phyloP scores from a whole-genome alignment of 2,888 invertebrate species.

The Patella pellucida region DNA sequence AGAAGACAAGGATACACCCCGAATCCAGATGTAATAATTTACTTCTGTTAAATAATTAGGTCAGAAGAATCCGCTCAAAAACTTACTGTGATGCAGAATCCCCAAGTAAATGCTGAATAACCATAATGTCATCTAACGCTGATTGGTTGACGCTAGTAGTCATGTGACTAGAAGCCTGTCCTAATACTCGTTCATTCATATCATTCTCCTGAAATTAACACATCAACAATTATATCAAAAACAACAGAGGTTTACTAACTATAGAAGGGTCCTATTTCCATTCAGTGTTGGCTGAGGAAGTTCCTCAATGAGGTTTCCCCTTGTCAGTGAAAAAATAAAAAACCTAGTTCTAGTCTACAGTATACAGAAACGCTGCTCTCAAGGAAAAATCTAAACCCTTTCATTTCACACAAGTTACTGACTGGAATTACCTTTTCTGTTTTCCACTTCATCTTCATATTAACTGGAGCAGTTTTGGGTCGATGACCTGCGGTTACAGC shows the following conservation, averaged over 20 bases:
- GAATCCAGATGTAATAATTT: too few relatives aligned
- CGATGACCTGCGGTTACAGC: constrained; percentile 50
- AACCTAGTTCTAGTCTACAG: too few relatives aligned
- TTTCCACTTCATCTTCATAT: constrained; percentile 53
- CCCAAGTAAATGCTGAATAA: constrained; percentile 46
- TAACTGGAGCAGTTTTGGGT: constrained; percentile 57
- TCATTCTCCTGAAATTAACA: constrained; percentile 42
- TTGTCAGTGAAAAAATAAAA: too few relatives aligned
- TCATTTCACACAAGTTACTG: too few relatives aligned
- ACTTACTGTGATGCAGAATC: constrained; percentile 37
- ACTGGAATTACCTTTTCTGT: constrained; percentile 46
- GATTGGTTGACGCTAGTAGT: constrained; percentile 54
- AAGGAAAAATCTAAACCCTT: too few relatives aligned
- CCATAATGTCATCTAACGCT: constrained; percentile 52
- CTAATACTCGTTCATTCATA: constrained; percentile 43
- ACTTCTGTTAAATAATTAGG: neutral
- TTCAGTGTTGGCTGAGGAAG: too few relatives aligned
- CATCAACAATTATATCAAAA: too few relatives aligned
- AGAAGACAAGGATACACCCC: too few relatives aligned
- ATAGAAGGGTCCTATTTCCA: too few relatives aligned
- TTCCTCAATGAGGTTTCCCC: too few relatives aligned
- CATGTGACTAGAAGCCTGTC: constrained; percentile 59
- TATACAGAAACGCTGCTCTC: too few relatives aligned
- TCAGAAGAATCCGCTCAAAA: neutral
- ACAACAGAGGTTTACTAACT: too few relatives aligned